phyloP scores from a whole-genome alignment of 1,140 invertebrate genomes.

The Pogonomyrmex barbatus region DNA sequence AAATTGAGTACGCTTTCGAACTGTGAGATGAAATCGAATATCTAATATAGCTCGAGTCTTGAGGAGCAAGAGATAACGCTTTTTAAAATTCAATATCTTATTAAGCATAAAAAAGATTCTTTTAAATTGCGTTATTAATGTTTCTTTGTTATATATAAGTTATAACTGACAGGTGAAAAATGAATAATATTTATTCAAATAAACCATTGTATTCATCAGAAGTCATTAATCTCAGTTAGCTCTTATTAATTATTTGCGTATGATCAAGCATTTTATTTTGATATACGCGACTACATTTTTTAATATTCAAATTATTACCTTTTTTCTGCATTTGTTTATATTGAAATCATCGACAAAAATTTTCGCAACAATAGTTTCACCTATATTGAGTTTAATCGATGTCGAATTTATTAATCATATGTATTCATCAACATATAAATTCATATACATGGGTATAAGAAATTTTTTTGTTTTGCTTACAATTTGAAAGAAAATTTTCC shows the following conservation, averaged over 20 bases:
- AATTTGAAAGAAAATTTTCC: background rate
- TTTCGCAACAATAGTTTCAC: background rate
- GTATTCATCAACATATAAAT: background rate
- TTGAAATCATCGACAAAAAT: constrained; percentile 19
- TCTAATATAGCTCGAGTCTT: constrained; percentile 25
- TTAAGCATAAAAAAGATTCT: background rate
- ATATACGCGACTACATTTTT: background rate
- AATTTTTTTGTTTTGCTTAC: background rate
- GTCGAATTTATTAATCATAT: background rate
- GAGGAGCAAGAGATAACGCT: background rate
- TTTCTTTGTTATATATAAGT: background rate
- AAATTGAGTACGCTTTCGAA: constrained; percentile 56
- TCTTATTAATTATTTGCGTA: background rate
- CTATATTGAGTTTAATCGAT: background rate
- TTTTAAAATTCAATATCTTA: constrained; percentile 41
- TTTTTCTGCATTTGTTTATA: background rate
- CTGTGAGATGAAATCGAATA: constrained; percentile 45
- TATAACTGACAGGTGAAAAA: background rate
- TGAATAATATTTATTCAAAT: constrained; percentile 4
- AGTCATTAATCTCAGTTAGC: background rate
- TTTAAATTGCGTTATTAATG: background rate
- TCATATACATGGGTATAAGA: background rate
- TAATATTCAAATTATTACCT: background rate
- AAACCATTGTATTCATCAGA: background rate
- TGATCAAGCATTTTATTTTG: background rate